A percentile compares a stretch with the other conserved stretches of the same genome.
phyloP scores from a whole-genome alignment of 2,888 invertebrate genomes.

The Lampropteryx suffumata region DNA sequence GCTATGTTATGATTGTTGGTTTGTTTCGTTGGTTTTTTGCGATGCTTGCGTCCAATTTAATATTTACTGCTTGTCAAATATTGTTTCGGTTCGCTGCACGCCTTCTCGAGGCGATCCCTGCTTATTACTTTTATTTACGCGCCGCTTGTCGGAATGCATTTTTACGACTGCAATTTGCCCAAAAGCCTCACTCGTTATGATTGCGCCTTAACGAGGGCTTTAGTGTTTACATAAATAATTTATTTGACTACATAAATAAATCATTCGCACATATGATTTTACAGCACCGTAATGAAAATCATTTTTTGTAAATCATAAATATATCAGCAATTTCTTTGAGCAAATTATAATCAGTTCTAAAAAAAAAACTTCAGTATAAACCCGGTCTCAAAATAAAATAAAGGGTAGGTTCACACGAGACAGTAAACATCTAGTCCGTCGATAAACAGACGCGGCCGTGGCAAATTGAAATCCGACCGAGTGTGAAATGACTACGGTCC shows the following conservation, averaged over 20 bases:
- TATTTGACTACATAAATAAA: conserved; percentile 34
- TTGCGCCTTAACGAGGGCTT: conserved; percentile 46
- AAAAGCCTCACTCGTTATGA: conserved; percentile 48
- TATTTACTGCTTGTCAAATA: conserved; percentile 74
- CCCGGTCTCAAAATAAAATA: background rate
- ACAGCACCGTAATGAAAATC: conserved; percentile 8
- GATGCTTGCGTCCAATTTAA: conserved; percentile 66
- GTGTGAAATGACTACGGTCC: conserved; percentile 75
- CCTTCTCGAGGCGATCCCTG: conserved; percentile 51
- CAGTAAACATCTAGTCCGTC: conserved; percentile 44
- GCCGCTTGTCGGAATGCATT: conserved; percentile 54
- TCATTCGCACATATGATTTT: conserved; percentile 9
- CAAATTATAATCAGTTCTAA: background rate
- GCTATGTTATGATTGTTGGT: conserved; percentile 55
- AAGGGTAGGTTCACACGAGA: conserved; percentile 28
- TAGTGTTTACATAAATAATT: conserved; percentile 41
- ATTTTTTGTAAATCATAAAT: conserved; percentile 1
- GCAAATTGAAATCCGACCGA: conserved; percentile 77
- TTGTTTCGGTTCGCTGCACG: conserved; percentile 57
- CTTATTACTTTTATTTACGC: conserved; percentile 64
- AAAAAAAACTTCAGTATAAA: background rate
- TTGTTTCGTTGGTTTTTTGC: conserved; percentile 55
- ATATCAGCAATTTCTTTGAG: background rate
- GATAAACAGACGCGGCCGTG: conserved; percentile 67
- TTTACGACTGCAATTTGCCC: conserved; percentile 59